These are phyloP conservation scores for Chiropotes sagulatus DNA, from an alignment of 2,797 vertebrate genomes.

Conservation along the genomic window DNA sequence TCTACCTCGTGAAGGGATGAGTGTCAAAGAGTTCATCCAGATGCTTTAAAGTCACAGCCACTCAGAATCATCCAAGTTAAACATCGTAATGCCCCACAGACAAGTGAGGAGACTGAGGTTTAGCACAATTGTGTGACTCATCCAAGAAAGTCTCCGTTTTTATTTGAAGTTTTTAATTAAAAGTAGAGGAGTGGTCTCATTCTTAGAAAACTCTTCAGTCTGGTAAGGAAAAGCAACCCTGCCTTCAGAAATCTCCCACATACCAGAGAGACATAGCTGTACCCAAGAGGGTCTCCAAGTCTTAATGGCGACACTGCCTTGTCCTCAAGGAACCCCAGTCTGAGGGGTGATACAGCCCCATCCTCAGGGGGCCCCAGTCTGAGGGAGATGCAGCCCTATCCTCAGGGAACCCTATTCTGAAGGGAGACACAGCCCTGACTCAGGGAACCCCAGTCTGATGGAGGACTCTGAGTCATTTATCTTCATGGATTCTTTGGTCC, in stretches of 20 bases:
- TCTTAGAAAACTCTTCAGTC: background rate
- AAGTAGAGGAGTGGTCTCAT: background rate
- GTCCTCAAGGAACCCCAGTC: background rate
- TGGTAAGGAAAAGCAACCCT: background rate
- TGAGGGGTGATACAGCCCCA: background rate
- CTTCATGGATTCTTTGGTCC: background rate
- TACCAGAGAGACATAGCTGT: background rate
- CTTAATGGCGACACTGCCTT: background rate
- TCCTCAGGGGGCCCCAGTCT: background rate
- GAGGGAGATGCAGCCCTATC: background rate
- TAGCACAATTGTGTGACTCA: background rate
- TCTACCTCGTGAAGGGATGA: background rate
- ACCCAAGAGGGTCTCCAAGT: background rate
- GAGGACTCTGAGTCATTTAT: background rate
- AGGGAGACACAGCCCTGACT: background rate
- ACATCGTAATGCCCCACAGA: background rate
- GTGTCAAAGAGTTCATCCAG: background rate
- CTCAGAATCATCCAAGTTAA: background rate
- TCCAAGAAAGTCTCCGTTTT: background rate
- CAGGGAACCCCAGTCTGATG: background rate
- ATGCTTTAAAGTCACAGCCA: background rate
- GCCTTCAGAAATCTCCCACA: background rate
- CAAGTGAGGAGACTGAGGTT: background rate
- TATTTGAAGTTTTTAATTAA: background rate
- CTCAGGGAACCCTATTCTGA: background rate